Conservation (phyloP, 2,888 invertebrate genomes). For the Caenorhabditis panamensis region DNA sequence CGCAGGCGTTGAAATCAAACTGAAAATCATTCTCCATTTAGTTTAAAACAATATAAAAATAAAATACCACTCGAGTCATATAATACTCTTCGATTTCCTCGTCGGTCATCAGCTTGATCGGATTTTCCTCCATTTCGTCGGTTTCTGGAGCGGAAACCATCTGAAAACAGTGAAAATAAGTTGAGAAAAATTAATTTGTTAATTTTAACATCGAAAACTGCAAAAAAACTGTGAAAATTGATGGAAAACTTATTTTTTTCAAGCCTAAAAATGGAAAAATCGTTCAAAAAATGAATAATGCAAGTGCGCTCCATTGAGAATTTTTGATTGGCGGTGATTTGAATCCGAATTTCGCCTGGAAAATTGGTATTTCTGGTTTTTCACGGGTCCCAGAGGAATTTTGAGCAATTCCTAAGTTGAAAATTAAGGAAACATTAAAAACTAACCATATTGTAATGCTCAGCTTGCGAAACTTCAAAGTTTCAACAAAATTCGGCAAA, state of each 20-base stretch:
- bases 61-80: not conserved
- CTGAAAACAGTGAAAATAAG: not conserved
- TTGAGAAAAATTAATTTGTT: not conserved
- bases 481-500: too few relatives aligned
- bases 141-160: not conserved
- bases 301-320: not conserved
- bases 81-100: not conserved
- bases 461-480: too few relatives aligned
- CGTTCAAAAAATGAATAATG: not conserved
- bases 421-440: too few relatives aligned
- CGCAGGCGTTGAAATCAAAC: not conserved
- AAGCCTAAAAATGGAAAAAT: not conserved
- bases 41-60: too few relatives aligned
- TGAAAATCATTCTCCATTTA: not conserved
- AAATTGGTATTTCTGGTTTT: not conserved
- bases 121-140: not conserved
- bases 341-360: not conserved
- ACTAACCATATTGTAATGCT: too few relatives aligned
- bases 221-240: too few relatives aligned
- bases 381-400: too few relatives aligned
- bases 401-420: too few relatives aligned
- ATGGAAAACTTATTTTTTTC: too few relatives aligned
- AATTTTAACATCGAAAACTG: too few relatives aligned
- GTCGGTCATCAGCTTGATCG: not conserved
- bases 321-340: not conserved